A percentile compares a stretch with the other conserved stretches of the same genome.
Conservation (phyloP, 2,113 vertebrate species). For the Sorex araneus region DNA sequence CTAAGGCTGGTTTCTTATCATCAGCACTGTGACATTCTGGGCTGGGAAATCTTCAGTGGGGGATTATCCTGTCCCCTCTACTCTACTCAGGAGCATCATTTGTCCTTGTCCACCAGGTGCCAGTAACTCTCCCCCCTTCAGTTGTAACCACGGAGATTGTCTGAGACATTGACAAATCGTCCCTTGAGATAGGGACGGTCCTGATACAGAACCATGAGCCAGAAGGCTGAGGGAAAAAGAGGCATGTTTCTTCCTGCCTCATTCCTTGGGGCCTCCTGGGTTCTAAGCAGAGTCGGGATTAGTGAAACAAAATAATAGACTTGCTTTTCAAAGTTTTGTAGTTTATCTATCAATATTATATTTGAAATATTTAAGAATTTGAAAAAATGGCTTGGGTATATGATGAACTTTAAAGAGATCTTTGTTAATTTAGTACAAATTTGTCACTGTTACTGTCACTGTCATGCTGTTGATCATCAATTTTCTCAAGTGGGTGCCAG, state of each 20-base stretch:
- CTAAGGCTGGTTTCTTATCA: not conserved
- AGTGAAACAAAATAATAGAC: not conserved
- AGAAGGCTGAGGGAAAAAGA: not conserved
- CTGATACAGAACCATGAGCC: not conserved
- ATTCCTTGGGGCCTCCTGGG: not conserved
- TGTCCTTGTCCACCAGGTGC: not conserved
- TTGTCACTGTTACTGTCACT: too few species aligned
- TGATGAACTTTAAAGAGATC: not conserved
- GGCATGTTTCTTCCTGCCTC: not conserved
- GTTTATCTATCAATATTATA: not conserved
- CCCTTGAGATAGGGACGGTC: not conserved
- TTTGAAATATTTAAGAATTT: not conserved
- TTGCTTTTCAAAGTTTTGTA: not conserved
- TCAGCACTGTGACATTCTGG: not conserved
- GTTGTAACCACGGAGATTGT: not conserved
- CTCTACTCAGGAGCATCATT: not conserved
- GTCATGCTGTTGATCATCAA: too few species aligned
- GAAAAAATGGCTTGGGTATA: not conserved
- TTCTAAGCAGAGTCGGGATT: not conserved
- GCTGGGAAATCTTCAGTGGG: not conserved
- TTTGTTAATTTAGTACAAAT: conserved; percentile 26
- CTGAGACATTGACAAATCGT: not conserved
- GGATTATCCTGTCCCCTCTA: rapidly evolving
- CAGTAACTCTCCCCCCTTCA: not conserved
- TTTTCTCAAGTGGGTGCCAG: too few species aligned